Conservation (phyloP, 2,113 vertebrate species). For the Gnathonemus echidnorhynchus region DNA sequence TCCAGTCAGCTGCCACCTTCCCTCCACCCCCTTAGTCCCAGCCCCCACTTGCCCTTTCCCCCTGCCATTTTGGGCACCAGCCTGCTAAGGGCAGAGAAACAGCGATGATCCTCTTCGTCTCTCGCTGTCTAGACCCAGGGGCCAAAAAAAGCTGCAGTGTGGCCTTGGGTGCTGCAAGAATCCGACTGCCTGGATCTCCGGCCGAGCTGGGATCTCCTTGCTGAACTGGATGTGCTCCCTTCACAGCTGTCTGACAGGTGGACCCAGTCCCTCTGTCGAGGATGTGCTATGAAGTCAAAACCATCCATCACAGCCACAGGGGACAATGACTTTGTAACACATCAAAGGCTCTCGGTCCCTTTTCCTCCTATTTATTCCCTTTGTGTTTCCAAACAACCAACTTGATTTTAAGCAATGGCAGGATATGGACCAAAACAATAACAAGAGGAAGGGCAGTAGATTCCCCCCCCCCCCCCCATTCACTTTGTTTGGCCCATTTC, state of each 20-base stretch:
- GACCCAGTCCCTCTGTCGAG: not conserved
- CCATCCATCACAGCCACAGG: not conserved
- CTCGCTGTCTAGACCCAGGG: not conserved
- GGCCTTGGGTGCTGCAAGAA: not conserved
- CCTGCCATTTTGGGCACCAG: not conserved
- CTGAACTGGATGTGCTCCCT: not conserved
- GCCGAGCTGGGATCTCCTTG: not conserved
- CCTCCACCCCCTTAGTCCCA: not conserved
- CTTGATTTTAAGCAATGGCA: not conserved
- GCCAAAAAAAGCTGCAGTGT: not conserved
- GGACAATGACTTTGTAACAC: not conserved
- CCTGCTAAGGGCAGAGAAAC: not conserved
- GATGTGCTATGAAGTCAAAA: not conserved
- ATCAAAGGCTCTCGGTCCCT: not conserved
- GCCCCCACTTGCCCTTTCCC: not conserved
- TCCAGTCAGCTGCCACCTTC: not conserved
- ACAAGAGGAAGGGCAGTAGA: not conserved
- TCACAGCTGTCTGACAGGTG: not conserved
- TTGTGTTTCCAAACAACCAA: not conserved
- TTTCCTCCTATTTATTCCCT: not conserved
- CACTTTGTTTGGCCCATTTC: not conserved
- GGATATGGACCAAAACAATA: constrained; percentile 4
- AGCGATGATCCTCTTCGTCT: not conserved
- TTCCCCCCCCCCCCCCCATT: not conserved
- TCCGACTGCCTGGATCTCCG: not conserved